Evolutionary conservation across 2,113 vertebrate species (phyloP), one percentile per base, ranked within the genome.

Genomic region (Brachyistius frenatus): DNA sequence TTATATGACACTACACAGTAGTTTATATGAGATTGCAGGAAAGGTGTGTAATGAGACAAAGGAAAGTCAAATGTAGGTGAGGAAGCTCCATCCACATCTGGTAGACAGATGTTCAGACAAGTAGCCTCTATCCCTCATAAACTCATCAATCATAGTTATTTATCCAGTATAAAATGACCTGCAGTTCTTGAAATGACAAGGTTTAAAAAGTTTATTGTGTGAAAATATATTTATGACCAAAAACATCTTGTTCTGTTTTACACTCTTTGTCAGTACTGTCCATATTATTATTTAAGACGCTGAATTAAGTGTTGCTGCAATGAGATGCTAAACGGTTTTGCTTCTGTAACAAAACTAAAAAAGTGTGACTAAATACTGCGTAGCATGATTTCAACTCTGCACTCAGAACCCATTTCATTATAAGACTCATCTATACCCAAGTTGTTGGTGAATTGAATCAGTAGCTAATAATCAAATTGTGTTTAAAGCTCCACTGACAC

Each of bases 11-110:
- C 23, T 46, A 68, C 4, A 78, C 4, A 11, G 0, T 7, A 30
- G 11, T 65, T 58, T 53, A 53, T 52, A 8, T 9, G 46, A 53
- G n/a, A 39, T 57, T 14, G n/a, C n/a, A 78, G 75, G 47, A 58
- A 60, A 80, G 52, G 55, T 23, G 15, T 57, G 32, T 57, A 58
- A 75, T 16, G 41, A 73, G 14, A 54, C 49, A 50, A 71, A 54
- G 2, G 58, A 56, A 66, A 78, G 37, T 52, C 32, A 52, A 32
- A 15, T 1, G 0, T 30, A 37, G 55, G 49, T 71, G 33, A 74
- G n/a, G 49, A 64, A 57, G 69, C 23, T 49, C 8, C 35, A 31
- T 68, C 44, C 53, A 88, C 86, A 90, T 92, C 79, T 92, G 89
- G 73, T 8, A 15, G 39, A 67, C 88, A 89, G 67, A 78, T 92